Evolutionary conservation across 2,888 invertebrate genomes (phyloP).

Genomic region (Rhodophaea formosa): DNA sequence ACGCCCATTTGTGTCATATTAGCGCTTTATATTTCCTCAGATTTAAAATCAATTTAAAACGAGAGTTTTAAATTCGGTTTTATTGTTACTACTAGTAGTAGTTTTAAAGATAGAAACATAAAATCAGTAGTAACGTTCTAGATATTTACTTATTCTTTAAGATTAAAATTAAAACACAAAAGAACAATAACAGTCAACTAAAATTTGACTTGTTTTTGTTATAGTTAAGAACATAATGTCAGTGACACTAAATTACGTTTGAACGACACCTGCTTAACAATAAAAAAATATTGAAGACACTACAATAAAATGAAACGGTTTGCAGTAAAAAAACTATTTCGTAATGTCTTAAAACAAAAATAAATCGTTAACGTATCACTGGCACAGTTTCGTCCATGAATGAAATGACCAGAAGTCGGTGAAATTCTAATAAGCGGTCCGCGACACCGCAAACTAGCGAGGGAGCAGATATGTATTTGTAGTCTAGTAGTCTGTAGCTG

Average conservation of each 20-base stretch:
- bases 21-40: too few relatives aligned
- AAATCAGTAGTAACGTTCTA: too few relatives aligned
- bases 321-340: slow-evolving; percentile 9
- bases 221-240: background rate
- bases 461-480: background rate
- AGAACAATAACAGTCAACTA: too few relatives aligned
- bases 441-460: background rate
- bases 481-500: too few relatives aligned
- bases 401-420: slow-evolving; percentile 12
- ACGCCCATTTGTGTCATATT: too few relatives aligned
- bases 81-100: too few relatives aligned
- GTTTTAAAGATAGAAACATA: too few relatives aligned
- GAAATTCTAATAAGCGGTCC: slow-evolving; percentile 8
- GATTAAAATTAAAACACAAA: too few relatives aligned
- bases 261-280: background rate
- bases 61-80: too few relatives aligned
- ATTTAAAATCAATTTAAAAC: too few relatives aligned
- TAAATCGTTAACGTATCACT: background rate
- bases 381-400: slow-evolving; percentile 5
- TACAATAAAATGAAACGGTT: background rate
- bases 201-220: too few relatives aligned
- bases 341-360: slow-evolving; percentile 1
- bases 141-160: too few relatives aligned
- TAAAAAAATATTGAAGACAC: background rate
- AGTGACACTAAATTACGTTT: background rate